Percentiles rank a stretch among this genome's conserved stretches.
phyloP scores from a whole-genome alignment of 2,888 invertebrate genomes.

The Dynastes hyllus region DNA sequence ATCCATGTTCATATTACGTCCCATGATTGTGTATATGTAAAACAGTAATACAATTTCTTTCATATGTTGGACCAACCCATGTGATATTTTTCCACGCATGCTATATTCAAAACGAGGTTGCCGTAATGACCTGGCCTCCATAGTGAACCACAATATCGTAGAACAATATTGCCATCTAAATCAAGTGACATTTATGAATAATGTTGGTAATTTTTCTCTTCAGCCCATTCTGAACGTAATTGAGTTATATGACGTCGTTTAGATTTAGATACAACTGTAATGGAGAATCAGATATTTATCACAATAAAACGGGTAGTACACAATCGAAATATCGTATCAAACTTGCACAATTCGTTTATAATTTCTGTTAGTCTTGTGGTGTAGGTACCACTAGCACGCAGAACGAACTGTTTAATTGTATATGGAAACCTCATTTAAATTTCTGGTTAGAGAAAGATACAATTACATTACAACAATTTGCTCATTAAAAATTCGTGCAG shows the following conservation, averaged over 20 bases:
- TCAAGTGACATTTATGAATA: conserved; percentile 46
- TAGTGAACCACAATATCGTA: conserved; percentile 26
- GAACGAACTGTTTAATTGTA: neutral
- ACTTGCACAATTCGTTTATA: conserved; percentile 49
- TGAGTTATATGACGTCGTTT: conserved; percentile 49
- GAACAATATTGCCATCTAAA: conserved; percentile 47
- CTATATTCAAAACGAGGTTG: neutral
- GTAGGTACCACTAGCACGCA: conserved; percentile 19
- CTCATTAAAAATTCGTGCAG: too few relatives aligned
- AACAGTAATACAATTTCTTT: conserved; percentile 37
- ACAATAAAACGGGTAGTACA: conserved; percentile 43
- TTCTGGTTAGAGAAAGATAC: too few relatives aligned
- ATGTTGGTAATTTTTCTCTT: conserved; percentile 46
- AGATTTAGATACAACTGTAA: conserved; percentile 37
- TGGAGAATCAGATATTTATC: conserved; percentile 50
- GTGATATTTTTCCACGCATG: neutral
- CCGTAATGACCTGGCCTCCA: conserved; percentile 21
- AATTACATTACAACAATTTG: too few relatives aligned
- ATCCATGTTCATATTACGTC: neutral
- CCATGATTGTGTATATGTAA: conserved; percentile 24
- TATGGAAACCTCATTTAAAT: too few relatives aligned
- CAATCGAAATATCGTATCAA: conserved; percentile 45
- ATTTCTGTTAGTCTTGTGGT: conserved; percentile 45
- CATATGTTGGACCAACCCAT: conserved; percentile 33
- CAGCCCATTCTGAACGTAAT: conserved; percentile 40